Conservation (phyloP, 2,113 vertebrate species). For the Narcine bancroftii region DNA sequence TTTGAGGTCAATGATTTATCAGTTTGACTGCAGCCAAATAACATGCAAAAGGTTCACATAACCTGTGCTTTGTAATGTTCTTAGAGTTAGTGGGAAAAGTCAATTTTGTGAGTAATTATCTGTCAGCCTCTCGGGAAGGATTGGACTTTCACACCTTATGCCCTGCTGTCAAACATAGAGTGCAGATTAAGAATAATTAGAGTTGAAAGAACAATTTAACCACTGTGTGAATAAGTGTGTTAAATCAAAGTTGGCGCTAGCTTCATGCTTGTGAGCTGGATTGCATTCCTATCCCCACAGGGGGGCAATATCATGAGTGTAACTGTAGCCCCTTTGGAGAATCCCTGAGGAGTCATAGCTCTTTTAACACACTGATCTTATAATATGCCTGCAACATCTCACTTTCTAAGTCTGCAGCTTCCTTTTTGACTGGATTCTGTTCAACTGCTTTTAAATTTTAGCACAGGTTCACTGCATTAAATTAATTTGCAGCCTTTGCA, state of each 20-base stretch:
- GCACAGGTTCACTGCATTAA: conserved; percentile 14
- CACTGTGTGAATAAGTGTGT: conserved; percentile 40
- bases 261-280: conserved; percentile 34
- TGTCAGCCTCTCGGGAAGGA: neutral
- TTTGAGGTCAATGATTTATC: conserved; percentile 33
- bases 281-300: conserved; percentile 43
- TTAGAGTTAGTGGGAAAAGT: neutral
- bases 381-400: conserved; percentile 47
- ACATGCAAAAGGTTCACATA: conserved; percentile 1
- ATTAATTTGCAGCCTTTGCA: neutral
- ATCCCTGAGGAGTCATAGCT: conserved; percentile 46
- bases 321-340: conserved; percentile 38
- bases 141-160: conserved; percentile 8
- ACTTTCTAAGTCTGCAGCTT: conserved; percentile 44
- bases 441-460: neutral
- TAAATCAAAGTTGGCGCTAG: conserved; percentile 46
- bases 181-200: conserved; percentile 35
- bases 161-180: conserved; percentile 12
- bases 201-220: conserved; percentile 36
- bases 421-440: neutral
- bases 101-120: conserved; percentile 28
- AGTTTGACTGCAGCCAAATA: neutral
- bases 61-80: conserved; percentile 27
- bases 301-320: conserved; percentile 41
- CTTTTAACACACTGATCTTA: conserved; percentile 51